Evolutionary conservation across 2,113 vertebrate genomes (phyloP).

Genomic region (Prietella phreatophila): DNA sequence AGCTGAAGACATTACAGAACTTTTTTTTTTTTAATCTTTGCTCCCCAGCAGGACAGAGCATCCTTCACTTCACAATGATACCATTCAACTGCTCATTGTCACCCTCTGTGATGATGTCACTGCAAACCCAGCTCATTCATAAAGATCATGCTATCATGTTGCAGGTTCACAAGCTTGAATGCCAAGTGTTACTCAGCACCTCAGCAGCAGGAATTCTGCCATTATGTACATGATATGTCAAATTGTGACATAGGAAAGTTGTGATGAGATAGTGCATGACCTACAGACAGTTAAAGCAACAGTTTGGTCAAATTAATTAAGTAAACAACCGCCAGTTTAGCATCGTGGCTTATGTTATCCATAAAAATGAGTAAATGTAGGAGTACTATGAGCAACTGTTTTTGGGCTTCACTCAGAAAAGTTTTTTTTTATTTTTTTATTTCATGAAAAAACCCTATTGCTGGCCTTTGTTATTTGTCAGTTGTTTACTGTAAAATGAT

Average conservation of each 20-base stretch:
- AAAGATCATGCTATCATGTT: conserved; percentile 37
- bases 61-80: neutral
- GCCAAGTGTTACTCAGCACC: neutral
- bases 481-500: neutral
- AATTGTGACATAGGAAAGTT: neutral
- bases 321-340: neutral
- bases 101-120: conserved; percentile 33
- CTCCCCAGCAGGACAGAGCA: neutral
- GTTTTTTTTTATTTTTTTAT: neutral
- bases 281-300: neutral
- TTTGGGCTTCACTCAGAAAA: neutral
- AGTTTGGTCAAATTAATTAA: neutral
- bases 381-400: neutral
- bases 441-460: neutral
- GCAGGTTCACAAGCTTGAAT: conserved; percentile 28
- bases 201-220: neutral
- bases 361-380: neutral
- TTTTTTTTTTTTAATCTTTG: neutral
- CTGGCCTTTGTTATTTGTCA: neutral
- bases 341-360: neutral
- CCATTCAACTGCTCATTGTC: conserved; percentile 20
- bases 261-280: neutral
- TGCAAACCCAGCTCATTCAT: conserved; percentile 13
- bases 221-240: neutral
- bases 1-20: neutral